Evolutionary conservation across 1,140 invertebrate species (phyloP), one percentile per base, ranked within the genome.

Genomic region (Pomacea maculata): DNA sequence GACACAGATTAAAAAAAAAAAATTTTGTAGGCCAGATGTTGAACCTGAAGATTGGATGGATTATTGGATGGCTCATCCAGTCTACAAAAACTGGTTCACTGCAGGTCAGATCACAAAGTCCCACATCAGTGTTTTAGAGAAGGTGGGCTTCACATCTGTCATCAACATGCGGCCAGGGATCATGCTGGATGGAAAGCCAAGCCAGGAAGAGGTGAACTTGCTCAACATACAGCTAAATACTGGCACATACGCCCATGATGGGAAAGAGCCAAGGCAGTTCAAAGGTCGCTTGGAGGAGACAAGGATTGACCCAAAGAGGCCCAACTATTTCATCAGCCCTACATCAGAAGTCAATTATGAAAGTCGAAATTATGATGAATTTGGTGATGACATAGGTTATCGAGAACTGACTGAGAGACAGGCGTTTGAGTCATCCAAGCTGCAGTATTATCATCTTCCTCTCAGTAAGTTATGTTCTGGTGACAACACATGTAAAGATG

Each of bases 331-430:
- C 73, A 84, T 89, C 15, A 80, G 85, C 52, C 65, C 80, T 68
- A 80, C 79, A 34, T 88, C 89, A 3, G 21, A 71, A 12, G 76
- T 84, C 9, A 90, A 90, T 76, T 90, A 85, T 84, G 87, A 89
- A 81, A 73, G 45, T n/a, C 79, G 76, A 61, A 88, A 90, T 77
- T 45, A 75, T 29, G 83, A 81, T 19, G 89, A 90, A 80, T 90
- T 88, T 86, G 89, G 89, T 61, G 89, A 90, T 84, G 86, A 87
- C 54, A 84, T 88, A 65, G 88, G 89, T 6, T 90, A 88, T 71
- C 89, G 88, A 80, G 86, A 87, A 82, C 63, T 80, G 6, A 17
- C 83, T 9, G 86, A 89, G 78, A 83, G 74, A 73, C 54, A 83
- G 64, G 52, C 79, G 61, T 82, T 89, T 29, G 57, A 81, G 61